These are phyloP conservation scores for Scaptomyza hsui DNA, from an alignment of 1,140 invertebrate genomes.

Conservation along the genomic window DNA sequence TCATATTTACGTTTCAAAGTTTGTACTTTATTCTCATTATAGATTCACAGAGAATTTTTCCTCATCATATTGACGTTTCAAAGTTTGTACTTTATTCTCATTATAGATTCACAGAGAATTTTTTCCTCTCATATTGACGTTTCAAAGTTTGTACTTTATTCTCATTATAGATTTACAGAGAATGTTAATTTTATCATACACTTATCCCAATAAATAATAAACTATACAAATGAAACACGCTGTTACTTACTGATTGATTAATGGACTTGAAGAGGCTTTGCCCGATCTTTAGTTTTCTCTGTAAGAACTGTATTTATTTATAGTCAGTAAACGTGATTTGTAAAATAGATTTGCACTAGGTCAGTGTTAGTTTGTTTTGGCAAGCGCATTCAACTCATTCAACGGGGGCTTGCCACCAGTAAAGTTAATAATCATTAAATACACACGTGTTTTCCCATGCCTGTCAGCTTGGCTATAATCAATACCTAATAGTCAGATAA, in stretches of 20 bases:
- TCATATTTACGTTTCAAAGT: constrained; percentile 23
- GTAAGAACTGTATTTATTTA: no score
- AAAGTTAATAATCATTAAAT: background rate
- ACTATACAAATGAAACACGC: background rate
- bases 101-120: background rate
- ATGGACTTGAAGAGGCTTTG: background rate
- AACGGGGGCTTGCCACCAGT: constrained; percentile 17
- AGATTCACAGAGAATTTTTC: background rate
- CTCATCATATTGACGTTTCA: constrained; percentile 12
- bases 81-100: constrained; percentile 13
- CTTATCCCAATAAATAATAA: background rate
- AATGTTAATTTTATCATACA: background rate
- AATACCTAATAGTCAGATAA: constrained; percentile 11
- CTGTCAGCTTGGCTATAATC: constrained; percentile 9
- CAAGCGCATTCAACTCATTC: background rate
- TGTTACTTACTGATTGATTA: background rate
- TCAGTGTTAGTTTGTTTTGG: constrained; percentile 14
- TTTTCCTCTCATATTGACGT: constrained; percentile 4
- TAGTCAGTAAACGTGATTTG: no score
- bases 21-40: constrained; percentile 5
- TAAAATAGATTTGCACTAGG: constrained; percentile 17
- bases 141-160: constrained; percentile 16
- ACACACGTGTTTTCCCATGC: constrained; percentile 17
- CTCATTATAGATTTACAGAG: background rate
- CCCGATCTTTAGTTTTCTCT: no score